Percentiles rank a stretch among this genome's conserved stretches.
These are phyloP conservation scores for Psittacula derbiana DNA, from an alignment of 2,797 vertebrate species.

Conservation along the genomic window DNA sequence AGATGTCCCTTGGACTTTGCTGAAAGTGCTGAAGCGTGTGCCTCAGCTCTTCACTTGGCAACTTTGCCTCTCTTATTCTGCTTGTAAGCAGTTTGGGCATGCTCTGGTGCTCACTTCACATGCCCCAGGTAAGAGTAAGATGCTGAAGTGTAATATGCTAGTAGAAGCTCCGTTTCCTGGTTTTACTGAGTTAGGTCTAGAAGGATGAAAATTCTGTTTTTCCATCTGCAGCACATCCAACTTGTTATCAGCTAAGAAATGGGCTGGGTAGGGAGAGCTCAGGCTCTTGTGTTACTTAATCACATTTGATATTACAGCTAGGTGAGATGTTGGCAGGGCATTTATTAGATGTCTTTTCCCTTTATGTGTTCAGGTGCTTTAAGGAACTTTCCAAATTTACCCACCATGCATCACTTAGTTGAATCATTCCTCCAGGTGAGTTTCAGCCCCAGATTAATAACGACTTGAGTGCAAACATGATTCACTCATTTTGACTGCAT, in stretches of 20 bases:
- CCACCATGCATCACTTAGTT: background rate
- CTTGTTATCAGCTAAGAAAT: background rate
- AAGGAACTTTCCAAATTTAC: conserved; percentile 14
- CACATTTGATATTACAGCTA: background rate
- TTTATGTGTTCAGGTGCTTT: background rate
- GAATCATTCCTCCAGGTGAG: background rate
- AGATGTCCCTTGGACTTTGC: background rate
- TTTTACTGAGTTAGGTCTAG: background rate
- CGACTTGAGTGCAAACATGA: background rate
- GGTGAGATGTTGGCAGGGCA: background rate
- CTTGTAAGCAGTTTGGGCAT: background rate
- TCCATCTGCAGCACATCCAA: background rate
- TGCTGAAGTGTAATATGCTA: background rate
- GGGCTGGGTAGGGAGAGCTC: background rate
- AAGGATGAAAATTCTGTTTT: background rate
- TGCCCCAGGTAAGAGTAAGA: background rate
- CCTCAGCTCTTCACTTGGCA: background rate
- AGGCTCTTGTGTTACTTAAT: background rate
- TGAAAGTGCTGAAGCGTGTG: background rate
- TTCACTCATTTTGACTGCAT: background rate
- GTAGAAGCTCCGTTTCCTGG: background rate
- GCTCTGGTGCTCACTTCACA: background rate
- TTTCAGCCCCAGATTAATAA: background rate
- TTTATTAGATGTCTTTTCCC: conserved; percentile 12
- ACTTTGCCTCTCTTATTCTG: background rate